Base-by-base conservation (phyloP, 2,113 vertebrate species). In the Gila orcuttii region DNA sequence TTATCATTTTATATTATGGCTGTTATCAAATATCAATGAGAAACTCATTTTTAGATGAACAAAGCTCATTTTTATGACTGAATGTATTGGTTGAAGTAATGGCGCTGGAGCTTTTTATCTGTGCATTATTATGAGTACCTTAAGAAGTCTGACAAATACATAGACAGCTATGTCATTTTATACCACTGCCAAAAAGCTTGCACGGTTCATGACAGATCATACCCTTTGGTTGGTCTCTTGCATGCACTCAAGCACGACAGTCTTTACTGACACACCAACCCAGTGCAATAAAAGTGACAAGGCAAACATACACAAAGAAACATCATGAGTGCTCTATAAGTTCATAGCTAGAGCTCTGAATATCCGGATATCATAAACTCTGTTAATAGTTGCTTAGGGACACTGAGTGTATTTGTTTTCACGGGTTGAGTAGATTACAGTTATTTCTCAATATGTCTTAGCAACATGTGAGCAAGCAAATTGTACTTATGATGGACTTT, bases 301-400 rank as follows among this genome's bases (percentile, higher is more conserved):
- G 33, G 31, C 64, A 85, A 86, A 77, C 50, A 83, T 75, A 79
- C 42, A 62, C 36, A 71, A 0, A 52, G 60, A 82, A 33, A 74
- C 45, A 19, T 64, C 73, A 78, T 36, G 12, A 86, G 79, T 88
- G 87, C 50, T 85, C 74, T 64, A 75, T 79, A 86, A 86, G 83
- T 80, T 77, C 64, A 76, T 75, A 50, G 80, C 68, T 55, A 83
- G 60, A 59, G 33, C 39, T 80, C 39, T 88, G 68, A 57, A 71
- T 39, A 88, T 78, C 74, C 64, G 76, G 84, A 64, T 79, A 36
- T 60, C 57, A 57, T 66, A 83, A 79, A 78, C 50, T 45, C 33
- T 45, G 55, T 28, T 64, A 47, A 79, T 50, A 60, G 60, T 74
- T 74, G 55, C 78, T 21, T 62, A 50, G 59, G 85, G 36, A 79